Conservation (phyloP, 2,113 vertebrate genomes). For the Vulpes lagopus region DNA sequence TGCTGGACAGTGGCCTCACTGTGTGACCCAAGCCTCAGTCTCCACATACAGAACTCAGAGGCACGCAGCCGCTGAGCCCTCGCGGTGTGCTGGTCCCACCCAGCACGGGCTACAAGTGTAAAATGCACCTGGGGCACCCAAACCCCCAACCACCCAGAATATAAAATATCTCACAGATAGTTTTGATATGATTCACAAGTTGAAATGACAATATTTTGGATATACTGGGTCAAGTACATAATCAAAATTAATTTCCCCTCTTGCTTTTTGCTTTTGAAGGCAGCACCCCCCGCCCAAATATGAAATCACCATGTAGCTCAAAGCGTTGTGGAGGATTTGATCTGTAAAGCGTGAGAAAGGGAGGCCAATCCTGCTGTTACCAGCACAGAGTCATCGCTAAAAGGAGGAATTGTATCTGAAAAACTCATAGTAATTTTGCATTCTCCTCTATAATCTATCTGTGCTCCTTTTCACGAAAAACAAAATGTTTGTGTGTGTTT, state of each 20-base stretch:
- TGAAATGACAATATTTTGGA: not conserved
- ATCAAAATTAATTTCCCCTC: not conserved
- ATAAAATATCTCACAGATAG: not conserved
- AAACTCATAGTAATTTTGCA: not conserved
- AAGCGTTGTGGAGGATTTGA: not conserved
- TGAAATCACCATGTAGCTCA: not conserved
- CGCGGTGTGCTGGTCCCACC: fast-evolving
- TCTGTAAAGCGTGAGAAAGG: fast-evolving
- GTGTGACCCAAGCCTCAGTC: not conserved
- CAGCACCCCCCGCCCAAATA: not conserved
- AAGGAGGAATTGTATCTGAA: not conserved
- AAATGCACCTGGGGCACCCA: fast-evolving
- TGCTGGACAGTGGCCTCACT: fast-evolving
- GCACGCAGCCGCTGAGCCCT: fast-evolving
- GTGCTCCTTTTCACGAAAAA: not conserved
- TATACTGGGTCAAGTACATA: not conserved
- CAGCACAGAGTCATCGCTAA: not conserved
- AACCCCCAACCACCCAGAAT: not conserved
- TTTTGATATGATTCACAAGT: not conserved
- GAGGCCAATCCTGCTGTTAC: fast-evolving
- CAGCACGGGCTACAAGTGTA: fast-evolving
- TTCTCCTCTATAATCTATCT: not conserved
- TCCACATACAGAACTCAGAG: too few relatives aligned
- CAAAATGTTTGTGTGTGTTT: too few relatives aligned
- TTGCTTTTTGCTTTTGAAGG: not conserved